Evolutionary conservation across 2,888 invertebrate genomes (phyloP), one percentile per base, ranked within the genome.

Genomic region (Mongoloraphidia duomilia): DNA sequence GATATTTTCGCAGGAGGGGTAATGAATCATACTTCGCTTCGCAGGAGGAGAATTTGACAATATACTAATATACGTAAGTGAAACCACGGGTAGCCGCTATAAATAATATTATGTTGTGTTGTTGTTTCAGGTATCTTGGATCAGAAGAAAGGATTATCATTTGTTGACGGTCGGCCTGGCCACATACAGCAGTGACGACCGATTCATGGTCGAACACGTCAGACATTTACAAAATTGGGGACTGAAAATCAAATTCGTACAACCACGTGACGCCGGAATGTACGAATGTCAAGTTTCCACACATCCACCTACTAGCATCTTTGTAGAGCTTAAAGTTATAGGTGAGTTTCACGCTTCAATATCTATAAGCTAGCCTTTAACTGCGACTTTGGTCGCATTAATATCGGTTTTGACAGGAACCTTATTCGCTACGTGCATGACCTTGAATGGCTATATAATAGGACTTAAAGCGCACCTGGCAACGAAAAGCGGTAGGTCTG

Each of bases 281-380:
- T 85, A 85, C 63, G 81, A 84, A 75, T 85, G 85, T 68, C 84
- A 85, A 76, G 82, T 85, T 63, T 84, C 84, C 49, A 85, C 84
- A 41, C 82, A 85, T 68, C 85, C 85, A 17, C 84, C 85, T 26
- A 76, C 81, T 58, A 82, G 83, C 56, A 79, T 84, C 61, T 76
- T 82, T 60, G 78, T 83, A 52, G 83, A 84, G 63, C 73, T 85
- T 56, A 82, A 82, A 55, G 80, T 85, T 58, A 70, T 84, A 63
- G 81, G 85, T 85, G 75, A 76, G 73, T 70, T 46, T 45, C 9
- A 26, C 26, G 6, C 6, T 26, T 26, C 6, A 3, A 6, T 3
- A 26, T 26, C 26, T 26, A 26, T 26, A 26, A 26, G 6, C 2
- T 37, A n/a, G 26, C 10, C 43, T 10, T 3, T 17, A 17, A n/a